phyloP scores from a whole-genome alignment of 2,113 vertebrate genomes.

The Syrmaticus mikado region DNA sequence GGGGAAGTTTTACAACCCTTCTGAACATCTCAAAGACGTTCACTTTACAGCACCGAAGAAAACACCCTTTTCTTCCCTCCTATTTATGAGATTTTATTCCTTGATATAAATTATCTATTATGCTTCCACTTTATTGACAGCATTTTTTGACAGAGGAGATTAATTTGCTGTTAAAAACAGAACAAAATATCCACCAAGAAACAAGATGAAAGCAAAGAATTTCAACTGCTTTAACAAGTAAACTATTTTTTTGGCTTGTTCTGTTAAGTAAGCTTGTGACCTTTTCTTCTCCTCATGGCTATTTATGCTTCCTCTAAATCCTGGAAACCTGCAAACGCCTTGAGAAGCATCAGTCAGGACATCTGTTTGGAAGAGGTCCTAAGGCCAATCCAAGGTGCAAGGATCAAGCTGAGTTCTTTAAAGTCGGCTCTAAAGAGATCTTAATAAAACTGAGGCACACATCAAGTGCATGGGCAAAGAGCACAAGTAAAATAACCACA shows the following conservation, averaged over 20 bases:
- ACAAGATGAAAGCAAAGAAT: not conserved
- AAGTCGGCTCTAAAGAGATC: conserved; percentile 45
- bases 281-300: conserved; percentile 69
- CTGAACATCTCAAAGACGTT: not conserved
- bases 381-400: conserved; percentile 62
- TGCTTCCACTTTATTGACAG: not conserved
- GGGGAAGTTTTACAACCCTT: not conserved
- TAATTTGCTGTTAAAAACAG: not conserved
- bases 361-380: conserved; percentile 23
- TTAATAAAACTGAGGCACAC: conserved; percentile 50
- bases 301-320: conserved; percentile 45
- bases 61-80: not conserved
- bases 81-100: not conserved
- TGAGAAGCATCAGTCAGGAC: conserved; percentile 6
- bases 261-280: conserved; percentile 36
- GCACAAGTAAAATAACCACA: not conserved
- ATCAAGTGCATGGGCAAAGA: not conserved
- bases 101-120: conserved; percentile 20
- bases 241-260: not conserved
- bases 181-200: not conserved
- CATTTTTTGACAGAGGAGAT: conserved; percentile 5
- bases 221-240: not conserved
- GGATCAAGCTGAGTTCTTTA: conserved; percentile 64
- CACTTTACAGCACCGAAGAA: not conserved
- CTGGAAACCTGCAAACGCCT: conserved; percentile 41